Conservation (phyloP, 2,888 invertebrate genomes). For the Catonia carolina region DNA sequence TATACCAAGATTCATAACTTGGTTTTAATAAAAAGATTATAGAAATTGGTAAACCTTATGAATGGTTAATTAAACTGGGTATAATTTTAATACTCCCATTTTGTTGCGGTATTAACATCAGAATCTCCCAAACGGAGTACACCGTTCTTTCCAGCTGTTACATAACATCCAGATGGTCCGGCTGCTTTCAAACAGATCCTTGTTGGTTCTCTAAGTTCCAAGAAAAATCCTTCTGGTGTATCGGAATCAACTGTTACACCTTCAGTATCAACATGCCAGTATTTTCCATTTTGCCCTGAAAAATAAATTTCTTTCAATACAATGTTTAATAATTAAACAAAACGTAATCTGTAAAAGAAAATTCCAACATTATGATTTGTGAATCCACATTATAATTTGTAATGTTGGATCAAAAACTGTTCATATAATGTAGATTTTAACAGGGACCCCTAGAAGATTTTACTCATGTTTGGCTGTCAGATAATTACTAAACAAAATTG, state of each 20-base stretch:
- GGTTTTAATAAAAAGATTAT: neutral
- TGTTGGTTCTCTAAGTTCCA: slow-evolving; percentile 89
- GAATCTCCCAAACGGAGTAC: slow-evolving; percentile 76
- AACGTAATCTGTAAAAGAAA: neutral
- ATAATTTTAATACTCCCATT: slow-evolving; percentile 88
- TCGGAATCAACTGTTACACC: slow-evolving; percentile 81
- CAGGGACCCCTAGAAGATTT: no score
- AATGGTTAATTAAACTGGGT: neutral
- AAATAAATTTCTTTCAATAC: slow-evolving; percentile 21
- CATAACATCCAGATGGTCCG: slow-evolving; percentile 57
- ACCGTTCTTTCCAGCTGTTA: slow-evolving; percentile 87
- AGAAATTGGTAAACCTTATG: neutral
- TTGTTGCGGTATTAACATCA: slow-evolving; percentile 72
- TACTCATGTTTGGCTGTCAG: no score
- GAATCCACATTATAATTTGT: no score
- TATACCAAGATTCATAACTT: no score
- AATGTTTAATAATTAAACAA: neutral
- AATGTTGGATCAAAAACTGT: no score
- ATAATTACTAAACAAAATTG: no score
- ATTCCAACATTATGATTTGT: neutral
- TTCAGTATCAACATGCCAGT: slow-evolving; percentile 88
- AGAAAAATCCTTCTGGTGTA: slow-evolving; percentile 74
- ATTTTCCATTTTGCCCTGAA: slow-evolving; percentile 84
- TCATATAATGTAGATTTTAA: no score
- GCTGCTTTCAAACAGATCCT: slow-evolving; percentile 79